A percentile compares a stretch with the other conserved stretches of the same genome.
Evolutionary conservation across 1,140 invertebrate species (phyloP).

Genomic region (Battus philenor): DNA sequence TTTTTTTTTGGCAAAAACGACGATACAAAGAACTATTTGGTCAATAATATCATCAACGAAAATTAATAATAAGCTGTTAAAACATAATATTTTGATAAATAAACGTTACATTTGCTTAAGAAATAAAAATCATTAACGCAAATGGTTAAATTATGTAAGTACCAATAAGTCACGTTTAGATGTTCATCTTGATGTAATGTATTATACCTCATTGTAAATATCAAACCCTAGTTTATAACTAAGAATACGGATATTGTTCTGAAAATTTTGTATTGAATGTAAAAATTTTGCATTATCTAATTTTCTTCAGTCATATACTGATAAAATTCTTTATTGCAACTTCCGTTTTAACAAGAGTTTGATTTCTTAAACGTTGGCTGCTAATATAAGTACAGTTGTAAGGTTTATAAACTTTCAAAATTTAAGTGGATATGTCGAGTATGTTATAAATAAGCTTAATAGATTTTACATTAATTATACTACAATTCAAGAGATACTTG

Average conservation of each 20-base stretch:
- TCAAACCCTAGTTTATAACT: conserved; percentile 19
- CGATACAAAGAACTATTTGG: conserved; percentile 14
- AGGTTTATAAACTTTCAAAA: conserved; percentile 43
- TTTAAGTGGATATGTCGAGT: conserved; percentile 43
- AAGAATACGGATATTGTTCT: conserved; percentile 17
- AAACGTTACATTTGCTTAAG: conserved; percentile 53
- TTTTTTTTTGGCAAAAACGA: conserved; percentile 2
- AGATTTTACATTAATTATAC: conserved; percentile 47
- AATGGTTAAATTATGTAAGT: conserved; percentile 34
- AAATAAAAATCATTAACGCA: conserved; percentile 44
- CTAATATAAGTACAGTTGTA: conserved; percentile 37
- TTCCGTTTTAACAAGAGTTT: conserved; percentile 7
- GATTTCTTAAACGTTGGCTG: conserved; percentile 24
- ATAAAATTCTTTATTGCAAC: background rate
- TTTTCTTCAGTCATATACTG: conserved; percentile 1
- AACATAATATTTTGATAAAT: conserved; percentile 60
- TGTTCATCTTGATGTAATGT: conserved; percentile 50
- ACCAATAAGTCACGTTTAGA: conserved; percentile 29
- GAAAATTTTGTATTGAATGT: conserved; percentile 12
- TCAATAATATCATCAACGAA: conserved; percentile 48
- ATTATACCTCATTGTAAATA: conserved; percentile 51
- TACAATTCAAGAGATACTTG: conserved; percentile 46
- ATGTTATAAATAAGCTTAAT: conserved; percentile 45
- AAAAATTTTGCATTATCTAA: background rate
- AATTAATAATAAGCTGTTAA: conserved; percentile 52